Evolutionary conservation across 2,888 invertebrate genomes (phyloP), one percentile per base, ranked within the genome.

Genomic region (Ametastegia equiseti): DNA sequence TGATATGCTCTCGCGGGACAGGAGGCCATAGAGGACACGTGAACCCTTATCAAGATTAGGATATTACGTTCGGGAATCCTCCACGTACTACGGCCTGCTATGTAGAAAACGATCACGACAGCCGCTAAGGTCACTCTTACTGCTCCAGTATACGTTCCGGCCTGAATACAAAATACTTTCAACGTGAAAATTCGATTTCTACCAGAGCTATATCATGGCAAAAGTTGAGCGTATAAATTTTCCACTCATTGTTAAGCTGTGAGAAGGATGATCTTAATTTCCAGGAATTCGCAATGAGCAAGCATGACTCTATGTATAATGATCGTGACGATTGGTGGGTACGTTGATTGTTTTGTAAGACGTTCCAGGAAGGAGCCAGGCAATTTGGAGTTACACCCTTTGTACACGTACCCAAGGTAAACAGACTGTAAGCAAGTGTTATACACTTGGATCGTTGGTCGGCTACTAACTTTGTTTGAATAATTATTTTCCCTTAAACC

Each of bases 21-120:
- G 23, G 33, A n/a, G 30, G 33, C 73, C 42, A 19, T 36, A 75
- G 27, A 75, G 54, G 75, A 75, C 50, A 75, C 75, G 75, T 54
- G 50, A 42, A 80, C 80, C 80, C 80, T 80, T 57, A 80, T 80
- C 80, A 60, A 71, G 73, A 80, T 73, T 73, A 42, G 27, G 71
- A 80, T 73, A 57, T 80, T 54, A 73, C 42, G 36, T 27, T 54
- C 23, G n/a, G 71, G 73, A n/a, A 54, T 73, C 23, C 75, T 50
- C 75, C 75, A 54, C 75, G 75, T 75, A n/a, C n/a, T n/a, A 50
- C 50, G 75, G 45, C 36, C 75, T 54, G 11, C 54, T 54, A 45
- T 19, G 27, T 45, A 15, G 36, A 42, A 71, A 71, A 71, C 42
- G 71, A 42, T 71, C 71, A n/a, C 7, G 45, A 13, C 71, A 47